Base-by-base conservation (phyloP, 92 coral and sea anemone species). In the Palythoa heliodiscus region DNA sequence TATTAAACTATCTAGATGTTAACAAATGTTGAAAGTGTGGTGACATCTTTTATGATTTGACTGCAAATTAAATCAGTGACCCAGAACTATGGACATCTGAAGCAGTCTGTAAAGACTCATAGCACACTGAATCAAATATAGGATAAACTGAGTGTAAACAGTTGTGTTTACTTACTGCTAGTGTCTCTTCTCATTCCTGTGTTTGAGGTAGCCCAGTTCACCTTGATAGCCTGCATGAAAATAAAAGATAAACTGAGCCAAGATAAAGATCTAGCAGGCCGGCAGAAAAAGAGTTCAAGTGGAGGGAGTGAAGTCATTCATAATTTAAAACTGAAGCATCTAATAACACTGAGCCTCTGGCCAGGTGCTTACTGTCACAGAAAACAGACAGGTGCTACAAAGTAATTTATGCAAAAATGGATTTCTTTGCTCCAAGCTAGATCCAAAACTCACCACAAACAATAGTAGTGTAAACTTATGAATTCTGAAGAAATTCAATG, bases 141-240 rank as follows among this genome's bases (percentile, higher is more conserved):
- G n/a, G 48, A 29, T 24, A 64, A 66, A 80, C 43, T 80, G 47
- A 47, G 3, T 2, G 48, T 43, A 48, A 64, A 43, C 7, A 14
- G 17, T 0, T 0, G 6, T 80, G 61, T 47, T 64, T 80, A 80
- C 84, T 80, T 11, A 80, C 84, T 80, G 12, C 84, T 80, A 10
- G 84, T 80, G 63, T 80, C 84, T 67, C 15, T 80, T 52, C 84
- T 80, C 84, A 80, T 80, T 38, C 84, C 84, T 53, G 84, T 80
- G 6, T 80, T 80, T 5, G 84, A 78, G 0, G 83, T 80, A 14
- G 84, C 84, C 84, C 84, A 80, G 73, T 80, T 80, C 17, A 80
- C 74, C 84, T 80, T 80, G 66, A 80, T 80, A 15, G 73, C 73
- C 84, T 80, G 84, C 74, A 64, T 47, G 10, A 23, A 24, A 23